Percentiles rank a stretch among this genome's conserved stretches.
phyloP scores from a whole-genome alignment of 2,797 vertebrate species.

The Poecilia wingei region DNA sequence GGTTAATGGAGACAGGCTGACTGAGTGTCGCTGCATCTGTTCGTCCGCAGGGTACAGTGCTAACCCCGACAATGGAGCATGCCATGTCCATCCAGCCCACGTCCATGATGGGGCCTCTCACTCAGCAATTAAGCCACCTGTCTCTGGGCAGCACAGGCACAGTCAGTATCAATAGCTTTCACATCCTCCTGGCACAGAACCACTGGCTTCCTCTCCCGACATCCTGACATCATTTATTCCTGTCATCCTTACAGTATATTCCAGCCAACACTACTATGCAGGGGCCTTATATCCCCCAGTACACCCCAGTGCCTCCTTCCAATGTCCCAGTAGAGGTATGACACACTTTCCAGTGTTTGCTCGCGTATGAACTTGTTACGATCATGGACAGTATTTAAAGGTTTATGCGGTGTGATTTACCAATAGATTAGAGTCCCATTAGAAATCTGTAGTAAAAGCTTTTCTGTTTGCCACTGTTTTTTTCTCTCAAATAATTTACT shows the following conservation, averaged over 20 bases:
- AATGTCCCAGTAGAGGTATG: constrained; percentile 88
- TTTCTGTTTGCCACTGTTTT: background rate
- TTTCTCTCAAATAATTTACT: too few relatives aligned
- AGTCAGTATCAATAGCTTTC: constrained; percentile 79
- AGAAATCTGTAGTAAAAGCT: background rate
- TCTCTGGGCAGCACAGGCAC: constrained; percentile 89
- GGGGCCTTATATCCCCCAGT: constrained; percentile 91
- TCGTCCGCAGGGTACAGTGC: constrained; percentile 85
- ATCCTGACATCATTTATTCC: background rate
- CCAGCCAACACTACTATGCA: constrained; percentile 89
- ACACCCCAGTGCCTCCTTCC: constrained; percentile 88
- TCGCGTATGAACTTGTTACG: background rate
- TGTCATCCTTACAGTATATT: constrained; percentile 83
- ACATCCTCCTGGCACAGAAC: constrained; percentile 2
- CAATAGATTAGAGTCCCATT: background rate
- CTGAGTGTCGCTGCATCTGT: constrained; percentile 4
- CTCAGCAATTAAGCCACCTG: constrained; percentile 93
- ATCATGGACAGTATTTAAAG: constrained; percentile 6
- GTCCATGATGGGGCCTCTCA: constrained; percentile 91
- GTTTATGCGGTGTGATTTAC: background rate
- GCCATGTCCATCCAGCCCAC: constrained; percentile 92
- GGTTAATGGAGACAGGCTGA: background rate
- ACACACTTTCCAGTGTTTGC: constrained; percentile 10
- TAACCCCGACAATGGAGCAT: constrained; percentile 91
- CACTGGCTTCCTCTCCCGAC: constrained; percentile 2